Conservation (phyloP, 2,797 vertebrate genomes). For the Gobio occitaniae region DNA sequence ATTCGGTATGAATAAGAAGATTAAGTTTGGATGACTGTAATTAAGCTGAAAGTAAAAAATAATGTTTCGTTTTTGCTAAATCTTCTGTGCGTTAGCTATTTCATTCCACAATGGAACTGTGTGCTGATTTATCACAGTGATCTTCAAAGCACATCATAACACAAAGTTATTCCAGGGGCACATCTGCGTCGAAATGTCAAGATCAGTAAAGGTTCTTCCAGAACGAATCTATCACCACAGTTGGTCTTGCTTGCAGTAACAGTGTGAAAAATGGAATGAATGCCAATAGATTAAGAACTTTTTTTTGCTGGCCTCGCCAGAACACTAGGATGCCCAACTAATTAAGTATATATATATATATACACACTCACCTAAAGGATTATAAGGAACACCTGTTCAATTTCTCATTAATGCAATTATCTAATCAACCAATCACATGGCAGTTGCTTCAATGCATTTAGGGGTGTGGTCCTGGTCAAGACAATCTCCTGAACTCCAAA, state of each 20-base stretch:
- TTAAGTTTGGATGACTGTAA: slow-evolving; percentile 6
- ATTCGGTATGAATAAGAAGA: slow-evolving; percentile 12
- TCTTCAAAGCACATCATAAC: not conserved
- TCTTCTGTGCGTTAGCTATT: not conserved
- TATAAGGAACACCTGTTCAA: too few species aligned
- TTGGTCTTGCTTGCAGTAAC: not conserved
- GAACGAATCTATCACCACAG: not conserved
- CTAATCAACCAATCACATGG: too few species aligned
- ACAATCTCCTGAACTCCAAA: too few species aligned
- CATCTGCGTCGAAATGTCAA: slow-evolving; percentile 30
- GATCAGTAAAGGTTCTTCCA: slow-evolving; percentile 1
- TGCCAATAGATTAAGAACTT: too few species aligned
- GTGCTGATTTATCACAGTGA: not conserved
- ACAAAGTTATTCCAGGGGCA: not conserved
- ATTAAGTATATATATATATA: too few species aligned
- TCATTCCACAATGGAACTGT: slow-evolving; percentile 1
- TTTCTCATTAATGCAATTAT: too few species aligned
- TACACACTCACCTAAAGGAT: too few species aligned
- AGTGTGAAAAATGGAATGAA: too few species aligned
- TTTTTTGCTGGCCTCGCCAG: too few species aligned
- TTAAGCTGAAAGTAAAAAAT: not conserved
- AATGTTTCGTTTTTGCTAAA: not conserved
- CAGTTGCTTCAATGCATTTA: too few species aligned
- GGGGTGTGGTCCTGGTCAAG: too few species aligned
- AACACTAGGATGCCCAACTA: too few species aligned